Evolutionary conservation across 2,113 vertebrate genomes (phyloP).

Genomic region (Felis chaus): DNA sequence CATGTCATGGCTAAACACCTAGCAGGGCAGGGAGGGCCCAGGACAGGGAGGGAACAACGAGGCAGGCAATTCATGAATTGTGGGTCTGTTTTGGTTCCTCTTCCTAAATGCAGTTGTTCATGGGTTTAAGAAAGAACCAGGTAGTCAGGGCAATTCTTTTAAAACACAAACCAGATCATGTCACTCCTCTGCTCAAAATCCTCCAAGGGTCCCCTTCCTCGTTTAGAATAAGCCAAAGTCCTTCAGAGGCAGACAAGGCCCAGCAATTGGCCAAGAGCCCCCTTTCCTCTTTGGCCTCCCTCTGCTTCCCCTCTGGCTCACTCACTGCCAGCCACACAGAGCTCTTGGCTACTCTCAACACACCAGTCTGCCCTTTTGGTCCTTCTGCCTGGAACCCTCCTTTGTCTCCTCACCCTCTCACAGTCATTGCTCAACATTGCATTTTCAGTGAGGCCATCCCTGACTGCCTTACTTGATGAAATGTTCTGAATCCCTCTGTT

Average conservation of each 20-base stretch:
- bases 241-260: neutral
- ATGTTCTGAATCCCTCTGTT: too few species aligned
- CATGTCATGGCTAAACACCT: neutral
- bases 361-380: neutral
- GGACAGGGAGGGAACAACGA: neutral
- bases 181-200: neutral
- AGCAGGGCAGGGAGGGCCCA: neutral
- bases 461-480: neutral
- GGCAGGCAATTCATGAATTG: neutral
- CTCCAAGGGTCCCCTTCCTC: neutral
- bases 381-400: neutral
- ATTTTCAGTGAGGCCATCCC: neutral
- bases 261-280: neutral
- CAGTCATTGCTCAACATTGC: neutral
- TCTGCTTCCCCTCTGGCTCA: neutral
- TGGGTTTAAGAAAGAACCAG: slow-evolving; percentile 20
- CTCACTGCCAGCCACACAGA: neutral
- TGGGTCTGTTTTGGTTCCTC: neutral
- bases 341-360: neutral
- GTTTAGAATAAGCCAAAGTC: neutral
- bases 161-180: neutral
- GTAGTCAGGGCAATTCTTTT: neutral
- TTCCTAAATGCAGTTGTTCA: neutral
- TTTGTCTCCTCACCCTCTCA: neutral
- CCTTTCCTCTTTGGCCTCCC: neutral